Evolutionary conservation across 37 sponge, comb jelly and placozoan genomes (phyloP).

Genomic region (Haliclona indistincta): DNA sequence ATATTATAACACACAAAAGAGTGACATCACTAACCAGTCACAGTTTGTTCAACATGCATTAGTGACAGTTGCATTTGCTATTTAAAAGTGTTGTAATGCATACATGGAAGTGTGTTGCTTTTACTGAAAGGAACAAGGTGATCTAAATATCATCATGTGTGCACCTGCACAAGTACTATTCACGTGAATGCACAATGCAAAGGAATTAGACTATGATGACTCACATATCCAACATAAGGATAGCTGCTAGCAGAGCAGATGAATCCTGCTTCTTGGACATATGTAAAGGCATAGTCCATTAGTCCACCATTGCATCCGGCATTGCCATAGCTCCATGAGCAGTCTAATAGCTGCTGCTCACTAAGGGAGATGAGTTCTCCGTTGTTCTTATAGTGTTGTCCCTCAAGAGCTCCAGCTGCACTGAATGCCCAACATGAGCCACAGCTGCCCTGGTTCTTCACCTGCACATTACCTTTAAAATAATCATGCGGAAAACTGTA

Average conservation of each 20-base stretch:
- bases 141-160: no score
- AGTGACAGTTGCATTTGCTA: no score
- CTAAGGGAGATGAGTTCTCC: slow-evolving; percentile 74
- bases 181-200: not conserved
- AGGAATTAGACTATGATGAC: slow-evolving; percentile 4
- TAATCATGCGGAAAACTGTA: not conserved
- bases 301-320: slow-evolving; percentile 86
- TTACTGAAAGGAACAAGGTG: no score
- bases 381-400: slow-evolving; percentile 46
- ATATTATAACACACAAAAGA: not conserved
- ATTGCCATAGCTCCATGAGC: slow-evolving; percentile 84
- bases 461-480: slow-evolving; percentile 22
- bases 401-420: slow-evolving; percentile 86
- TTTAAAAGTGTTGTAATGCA: not conserved
- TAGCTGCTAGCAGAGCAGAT: slow-evolving; percentile 79
- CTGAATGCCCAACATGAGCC: slow-evolving; percentile 95
- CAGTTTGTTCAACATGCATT: no score
- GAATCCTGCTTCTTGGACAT: slow-evolving; percentile 75
- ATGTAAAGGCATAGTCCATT: slow-evolving; percentile 84
- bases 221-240: slow-evolving; percentile 84
- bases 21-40: not conserved
- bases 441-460: slow-evolving; percentile 91
- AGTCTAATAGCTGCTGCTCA: slow-evolving; percentile 96
- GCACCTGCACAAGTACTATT: no score
- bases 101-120: not conserved